Evolutionary conservation across 2,888 invertebrate genomes (phyloP).

Genomic region (Myopa tessellatipennis): DNA sequence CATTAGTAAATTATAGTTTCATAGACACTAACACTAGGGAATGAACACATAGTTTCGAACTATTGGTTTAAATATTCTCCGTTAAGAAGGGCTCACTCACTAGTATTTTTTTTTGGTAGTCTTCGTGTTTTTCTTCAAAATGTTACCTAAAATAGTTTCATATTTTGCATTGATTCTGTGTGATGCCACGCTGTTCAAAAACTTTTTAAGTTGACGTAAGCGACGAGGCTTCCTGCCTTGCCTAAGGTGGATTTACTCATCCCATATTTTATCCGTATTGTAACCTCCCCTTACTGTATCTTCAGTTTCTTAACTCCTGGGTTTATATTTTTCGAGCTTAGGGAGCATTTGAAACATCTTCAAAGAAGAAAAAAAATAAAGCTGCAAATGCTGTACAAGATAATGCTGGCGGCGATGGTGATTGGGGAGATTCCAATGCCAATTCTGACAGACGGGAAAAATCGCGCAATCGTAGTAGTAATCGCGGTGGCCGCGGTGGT

Average conservation of each 20-base stretch:
- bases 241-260: too few species aligned
- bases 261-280: too few species aligned
- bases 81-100: too few species aligned
- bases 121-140: neutral
- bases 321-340: slow-evolving; percentile 59
- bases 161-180: too few species aligned
- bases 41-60: too few species aligned
- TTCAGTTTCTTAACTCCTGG: too few species aligned
- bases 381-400: slow-evolving; percentile 73
- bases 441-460: slow-evolving; percentile 66
- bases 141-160: too few species aligned
- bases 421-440: slow-evolving; percentile 64
- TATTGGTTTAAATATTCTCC: too few species aligned
- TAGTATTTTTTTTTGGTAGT: neutral
- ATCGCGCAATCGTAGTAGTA: slow-evolving; percentile 67
- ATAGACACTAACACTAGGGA: too few species aligned
- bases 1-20: too few species aligned
- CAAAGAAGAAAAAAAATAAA: slow-evolving; percentile 88
- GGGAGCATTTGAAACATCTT: slow-evolving; percentile 87
- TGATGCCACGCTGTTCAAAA: neutral
- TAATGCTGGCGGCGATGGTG: slow-evolving; percentile 68
- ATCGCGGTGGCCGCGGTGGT: slow-evolving; percentile 67
- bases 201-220: neutral
- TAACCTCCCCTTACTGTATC: too few species aligned
- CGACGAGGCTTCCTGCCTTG: too few species aligned